Base-by-base conservation (phyloP, 2,113 vertebrate species). In the Forbesichthys agassizii region DNA sequence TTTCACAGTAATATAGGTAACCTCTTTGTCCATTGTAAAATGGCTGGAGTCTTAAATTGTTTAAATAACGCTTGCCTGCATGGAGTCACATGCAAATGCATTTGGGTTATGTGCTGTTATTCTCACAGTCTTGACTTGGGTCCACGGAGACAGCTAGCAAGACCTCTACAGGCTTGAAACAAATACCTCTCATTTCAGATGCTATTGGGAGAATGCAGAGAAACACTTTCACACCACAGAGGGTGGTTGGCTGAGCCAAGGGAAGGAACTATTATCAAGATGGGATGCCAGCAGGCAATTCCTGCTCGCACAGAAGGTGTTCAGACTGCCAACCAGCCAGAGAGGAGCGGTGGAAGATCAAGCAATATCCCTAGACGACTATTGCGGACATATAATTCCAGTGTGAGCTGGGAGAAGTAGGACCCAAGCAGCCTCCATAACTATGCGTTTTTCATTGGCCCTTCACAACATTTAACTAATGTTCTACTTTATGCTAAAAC, bases 401-500 rank as follows among this genome's bases (percentile, higher is more conserved):
- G 65, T 48, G 54, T 74, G 64, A 68, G 67, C 70, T 54, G 61
- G 75, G 80, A 83, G 76, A 84, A 51, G 66, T 61, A 81, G 64
- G 70, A 77, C 62, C 74, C 75, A 59, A 9, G 64, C 54, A 66
- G 52, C 55, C 71, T 61, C 71, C 72, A 56, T 62, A 84, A 74
- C 65, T 58, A 59, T 0, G 13, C 59, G 59, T 72, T 84, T 79
- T 80, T 82, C 86, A 85, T 84, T 27, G 14, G 68, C 65, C 14
- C 42, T 82, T 75, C 75, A 69, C 77, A 66, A 61, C 79, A 52
- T 75, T 84, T 78, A 48, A 74, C 69, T 69, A 82, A 80, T 16
- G 86, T 84, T 87, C 68, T 33, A n/a, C 63, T 86, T 87, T 85
- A 80, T 79, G 71, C 20, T 48, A 68, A 66, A 84, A 88, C 78